Evolutionary conservation across 2,888 invertebrate species (phyloP).

Genomic region (Philonicus albiceps): DNA sequence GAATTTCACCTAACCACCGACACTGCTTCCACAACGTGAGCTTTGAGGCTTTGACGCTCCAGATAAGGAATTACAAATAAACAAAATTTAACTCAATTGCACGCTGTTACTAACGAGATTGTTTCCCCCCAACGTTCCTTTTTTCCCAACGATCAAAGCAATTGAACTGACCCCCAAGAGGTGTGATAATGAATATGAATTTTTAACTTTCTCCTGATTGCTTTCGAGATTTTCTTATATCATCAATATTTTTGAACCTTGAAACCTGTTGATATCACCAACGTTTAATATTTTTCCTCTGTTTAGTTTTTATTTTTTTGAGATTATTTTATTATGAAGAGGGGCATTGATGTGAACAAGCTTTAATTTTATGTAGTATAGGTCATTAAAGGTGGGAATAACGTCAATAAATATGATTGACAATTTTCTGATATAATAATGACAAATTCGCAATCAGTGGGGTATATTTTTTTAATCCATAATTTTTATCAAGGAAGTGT

Average conservation of each 20-base stretch:
- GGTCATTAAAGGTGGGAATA: not conserved
- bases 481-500: not conserved
- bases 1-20: not conserved
- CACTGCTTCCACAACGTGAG: not conserved
- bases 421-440: not conserved
- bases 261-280: not conserved
- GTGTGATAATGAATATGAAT: not conserved
- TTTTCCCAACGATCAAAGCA: not conserved
- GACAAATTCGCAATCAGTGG: not conserved
- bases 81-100: not conserved
- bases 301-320: not conserved
- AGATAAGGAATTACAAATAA: conserved; percentile 10
- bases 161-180: conserved; percentile 1
- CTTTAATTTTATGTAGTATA: not conserved
- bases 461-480: not conserved
- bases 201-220: conserved; percentile 9
- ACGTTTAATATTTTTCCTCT: not conserved
- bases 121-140: not conserved
- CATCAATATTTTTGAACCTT: not conserved
- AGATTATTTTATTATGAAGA: not conserved
- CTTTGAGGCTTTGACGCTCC: not conserved
- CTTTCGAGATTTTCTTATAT: not conserved
- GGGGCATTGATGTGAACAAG: no score
- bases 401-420: not conserved
- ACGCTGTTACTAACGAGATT: not conserved